Evolutionary conservation across 2,113 vertebrate genomes (phyloP), one percentile per base, ranked within the genome.

Genomic region (Nannospalax galili): DNA sequence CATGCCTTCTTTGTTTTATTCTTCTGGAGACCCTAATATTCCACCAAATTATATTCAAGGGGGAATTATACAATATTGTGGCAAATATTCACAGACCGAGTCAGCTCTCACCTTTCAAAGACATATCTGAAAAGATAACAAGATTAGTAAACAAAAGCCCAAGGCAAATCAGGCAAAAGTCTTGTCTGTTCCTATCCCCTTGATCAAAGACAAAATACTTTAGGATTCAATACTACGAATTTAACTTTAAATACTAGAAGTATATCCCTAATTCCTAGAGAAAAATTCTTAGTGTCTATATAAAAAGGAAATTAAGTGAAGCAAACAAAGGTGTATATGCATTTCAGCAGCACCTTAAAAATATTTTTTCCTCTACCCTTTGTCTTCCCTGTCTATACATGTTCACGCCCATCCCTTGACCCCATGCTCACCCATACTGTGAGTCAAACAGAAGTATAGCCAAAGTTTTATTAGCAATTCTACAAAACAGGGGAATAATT

Each of bases 271-370:
- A 75, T 73, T 81, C 28, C 58, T 80, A 3, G 15, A 60, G 45
- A 84, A 73, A 56, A 84, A 32, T 60, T 90, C 40, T 45, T 64
- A 17, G 9, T 58, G 20, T 22, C 16, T 16, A 15, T 48, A 37
- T 81, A 62, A 79, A 79, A 89, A 95, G 58, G n/a, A 81, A 72
- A 90, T 14, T 77, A 12, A 93, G 40, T 73, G 35, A 16, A 74
- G 30, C n/a, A 77, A 37, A 87, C 58, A 24, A 24, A 78, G 40
- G 37, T 69, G 5, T 7, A 19, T 3, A 26, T 75, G 35, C 56
- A 77, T 79, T 78, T 84, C 16, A 92, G 35, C n/a, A 88, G n/a
- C n/a, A n/a, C 17, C 62, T 64, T 58, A 80, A 70, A 82, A 86
- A 70, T 14, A 2, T 30, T 20, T 88, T 93, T 86, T 91, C 12